Evolutionary conservation across 1,140 invertebrate genomes (phyloP).

Genomic region (Magallana angulata): DNA sequence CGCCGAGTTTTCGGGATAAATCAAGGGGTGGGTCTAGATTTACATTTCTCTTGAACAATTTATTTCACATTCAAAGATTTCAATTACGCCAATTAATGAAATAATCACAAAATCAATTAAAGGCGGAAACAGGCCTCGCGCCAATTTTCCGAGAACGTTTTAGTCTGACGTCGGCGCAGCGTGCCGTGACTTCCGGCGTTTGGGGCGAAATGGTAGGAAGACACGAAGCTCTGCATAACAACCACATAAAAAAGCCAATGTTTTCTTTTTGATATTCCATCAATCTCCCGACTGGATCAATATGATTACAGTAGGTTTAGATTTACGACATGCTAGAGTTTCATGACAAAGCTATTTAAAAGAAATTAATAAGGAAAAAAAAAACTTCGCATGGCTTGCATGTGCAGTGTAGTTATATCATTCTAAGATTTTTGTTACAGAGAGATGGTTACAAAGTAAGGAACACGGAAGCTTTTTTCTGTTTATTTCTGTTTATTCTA

Average conservation of each 20-base stretch:
- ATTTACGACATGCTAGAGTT: conserved; percentile 22
- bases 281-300: conserved; percentile 8
- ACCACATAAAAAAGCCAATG: conserved; percentile 11
- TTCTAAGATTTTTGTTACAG: no score
- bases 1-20: conserved; percentile 7
- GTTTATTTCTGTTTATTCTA: no score
- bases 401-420: background rate
- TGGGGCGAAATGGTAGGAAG: conserved; percentile 9
- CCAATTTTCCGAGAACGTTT: conserved; percentile 37
- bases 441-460: no score
- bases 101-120: conserved; percentile 36
- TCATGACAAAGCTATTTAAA: conserved; percentile 32
- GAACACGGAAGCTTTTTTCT: no score
- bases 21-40: conserved; percentile 27
- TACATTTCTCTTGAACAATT: conserved; percentile 30
- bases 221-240: conserved; percentile 13
- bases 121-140: conserved; percentile 22
- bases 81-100: conserved; percentile 36
- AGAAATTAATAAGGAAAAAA: conserved; percentile 27
- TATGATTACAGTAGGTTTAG: conserved; percentile 27
- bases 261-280: conserved; percentile 31
- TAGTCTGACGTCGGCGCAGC: conserved; percentile 30
- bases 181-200: conserved; percentile 33
- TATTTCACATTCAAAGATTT: conserved; percentile 37
- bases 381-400: background rate